Base-by-base conservation (phyloP, 2,888 invertebrate genomes). In the Tenthredo mesomela region DNA sequence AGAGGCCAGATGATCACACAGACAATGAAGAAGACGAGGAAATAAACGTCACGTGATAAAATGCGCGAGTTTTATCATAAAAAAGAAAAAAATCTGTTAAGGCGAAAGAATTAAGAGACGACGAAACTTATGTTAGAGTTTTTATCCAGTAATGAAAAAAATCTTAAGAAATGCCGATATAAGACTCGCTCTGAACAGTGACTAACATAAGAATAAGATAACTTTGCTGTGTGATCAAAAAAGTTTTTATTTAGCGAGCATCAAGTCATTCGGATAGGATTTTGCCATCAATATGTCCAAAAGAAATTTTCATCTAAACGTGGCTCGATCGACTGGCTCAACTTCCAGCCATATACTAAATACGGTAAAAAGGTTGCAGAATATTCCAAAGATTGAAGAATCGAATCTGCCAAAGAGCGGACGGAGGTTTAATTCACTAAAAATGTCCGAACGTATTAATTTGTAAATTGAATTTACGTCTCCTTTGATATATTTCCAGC, bases 31-130 rank as follows among this genome's bases (percentile, higher is more conserved):
- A 97, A 85, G 96, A 97, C 90, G 97, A 97, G 90, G 97, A 97
- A 93, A 97, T 97, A 88, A 97, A 97, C 92, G 97, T 97, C 93
- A 97, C 97, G 95, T 97, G 97, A 97, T 97, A 93, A 93, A 91
- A 89, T 89, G n/a, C 50, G n/a, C 40, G 9, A 85, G 40, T 82
- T 83, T 67, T n/a, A 43, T 40, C n/a, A 6, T 70, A 9, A n/a
- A n/a, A 54, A 33, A 33, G 0, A 33, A 33, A 33, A 33, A 33
- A 54, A 54, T 54, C 18, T 9, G 18, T 61, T 4, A 37, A 37
- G 15, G 37, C 18, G 18, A 70, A 70, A 70, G n/a, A 70, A 37
- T 70, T 29, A n/a, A 70, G 37, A 9, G 25, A 43, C 33, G 29
- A 15, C 67, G 15, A 33, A 67, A 33, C 33, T 67, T 33, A 33